Percentiles rank a stretch among this genome's conserved stretches.
phyloP scores from a whole-genome alignment of 1,140 invertebrate species.

The Cydia fagiglandana region DNA sequence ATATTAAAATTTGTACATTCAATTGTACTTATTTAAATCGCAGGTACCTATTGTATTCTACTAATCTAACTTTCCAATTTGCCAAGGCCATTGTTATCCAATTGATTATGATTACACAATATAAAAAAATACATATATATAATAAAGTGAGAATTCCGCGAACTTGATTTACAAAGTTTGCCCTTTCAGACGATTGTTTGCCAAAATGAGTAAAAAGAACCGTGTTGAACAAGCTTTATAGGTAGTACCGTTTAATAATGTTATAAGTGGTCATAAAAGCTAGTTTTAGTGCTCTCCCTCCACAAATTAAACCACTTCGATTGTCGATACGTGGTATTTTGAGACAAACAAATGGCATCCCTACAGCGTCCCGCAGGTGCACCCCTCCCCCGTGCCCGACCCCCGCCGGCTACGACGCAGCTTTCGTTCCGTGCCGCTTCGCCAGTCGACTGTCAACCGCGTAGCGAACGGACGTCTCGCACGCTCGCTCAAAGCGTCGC shows the following conservation, averaged over 20 bases:
- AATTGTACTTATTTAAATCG: too few species aligned
- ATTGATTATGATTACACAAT: neutral
- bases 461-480: conserved; percentile 48
- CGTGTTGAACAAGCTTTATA: neutral
- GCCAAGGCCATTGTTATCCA: neutral
- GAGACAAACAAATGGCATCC: conserved; percentile 40
- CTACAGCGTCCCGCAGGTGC: conserved; percentile 67
- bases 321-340: conserved; percentile 28
- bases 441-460: conserved; percentile 72
- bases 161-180: neutral
- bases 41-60: too few species aligned
- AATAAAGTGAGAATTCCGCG: neutral
- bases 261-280: neutral
- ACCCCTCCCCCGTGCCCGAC: conserved; percentile 47
- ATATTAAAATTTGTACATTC: too few species aligned
- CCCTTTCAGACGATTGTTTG: neutral
- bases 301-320: conserved; percentile 22
- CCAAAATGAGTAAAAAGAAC: neutral
- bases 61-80: too few species aligned
- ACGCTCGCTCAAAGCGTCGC: conserved; percentile 51
- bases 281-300: neutral
- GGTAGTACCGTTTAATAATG: neutral
- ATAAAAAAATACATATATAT: too few species aligned
- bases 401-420: conserved; percentile 54
- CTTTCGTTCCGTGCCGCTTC: conserved; percentile 59